Percentiles rank a stretch among this genome's conserved stretches.
phyloP scores from a whole-genome alignment of 2,797 vertebrate species.

The Brachyrhaphis roseni region DNA sequence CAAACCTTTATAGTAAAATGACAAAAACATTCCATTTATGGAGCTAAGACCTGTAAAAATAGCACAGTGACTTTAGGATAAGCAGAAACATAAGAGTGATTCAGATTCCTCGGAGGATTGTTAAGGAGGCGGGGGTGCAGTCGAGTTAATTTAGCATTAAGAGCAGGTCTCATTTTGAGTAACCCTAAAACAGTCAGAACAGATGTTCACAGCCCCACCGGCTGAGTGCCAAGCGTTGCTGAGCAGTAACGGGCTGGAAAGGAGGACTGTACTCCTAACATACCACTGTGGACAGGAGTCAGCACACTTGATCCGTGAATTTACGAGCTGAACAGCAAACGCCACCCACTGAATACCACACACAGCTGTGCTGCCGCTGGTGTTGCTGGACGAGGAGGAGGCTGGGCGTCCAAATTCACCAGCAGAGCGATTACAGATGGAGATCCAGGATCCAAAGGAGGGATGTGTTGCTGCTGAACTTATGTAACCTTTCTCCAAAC shows the following conservation, averaged over 20 bases:
- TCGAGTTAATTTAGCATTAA: constrained; percentile 68
- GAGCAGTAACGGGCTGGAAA: constrained; percentile 34
- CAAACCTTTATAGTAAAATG: neutral
- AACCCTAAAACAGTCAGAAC: constrained; percentile 64
- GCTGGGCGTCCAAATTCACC: constrained; percentile 37
- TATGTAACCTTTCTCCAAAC: constrained; percentile 34
- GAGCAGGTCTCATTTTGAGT: constrained; percentile 58
- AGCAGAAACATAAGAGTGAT: constrained; percentile 37
- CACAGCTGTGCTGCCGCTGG: constrained; percentile 66
- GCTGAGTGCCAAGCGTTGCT: constrained; percentile 46
- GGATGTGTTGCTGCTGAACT: constrained; percentile 52
- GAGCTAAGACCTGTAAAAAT: constrained; percentile 6
- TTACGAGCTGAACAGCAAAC: constrained; percentile 57
- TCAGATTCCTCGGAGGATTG: constrained; percentile 58
- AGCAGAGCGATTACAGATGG: constrained; percentile 71
- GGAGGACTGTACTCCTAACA: constrained; percentile 57
- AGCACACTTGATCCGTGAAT: constrained; percentile 75
- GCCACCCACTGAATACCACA: constrained; percentile 81
- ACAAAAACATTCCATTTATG: neutral
- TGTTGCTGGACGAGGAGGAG: constrained; percentile 23
- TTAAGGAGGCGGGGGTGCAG: constrained; percentile 37
- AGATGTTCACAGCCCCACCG: constrained; percentile 67
- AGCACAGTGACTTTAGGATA: constrained; percentile 17
- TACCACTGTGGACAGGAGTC: constrained; percentile 67
- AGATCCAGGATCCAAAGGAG: constrained; percentile 45